Percentiles rank a stretch among this genome's conserved stretches.
phyloP scores from a whole-genome alignment of 2,797 vertebrate genomes.

The Pristis pectinata region DNA sequence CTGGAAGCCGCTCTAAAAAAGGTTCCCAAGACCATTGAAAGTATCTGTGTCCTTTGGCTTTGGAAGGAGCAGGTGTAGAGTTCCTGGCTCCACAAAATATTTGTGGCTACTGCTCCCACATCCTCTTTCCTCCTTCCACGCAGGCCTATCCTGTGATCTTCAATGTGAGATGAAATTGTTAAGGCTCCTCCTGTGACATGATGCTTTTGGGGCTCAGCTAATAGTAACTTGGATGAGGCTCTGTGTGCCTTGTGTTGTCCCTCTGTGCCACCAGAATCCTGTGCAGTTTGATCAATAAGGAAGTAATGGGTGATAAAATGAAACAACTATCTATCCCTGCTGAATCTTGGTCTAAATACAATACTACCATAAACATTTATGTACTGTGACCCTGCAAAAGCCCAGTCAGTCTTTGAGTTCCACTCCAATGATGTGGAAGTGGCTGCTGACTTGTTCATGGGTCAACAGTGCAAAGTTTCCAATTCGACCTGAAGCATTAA shows the following conservation, averaged over 20 bases:
- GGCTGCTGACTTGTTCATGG: neutral
- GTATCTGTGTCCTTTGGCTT: neutral
- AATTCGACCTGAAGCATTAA: neutral
- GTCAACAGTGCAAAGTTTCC: neutral
- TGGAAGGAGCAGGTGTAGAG: neutral
- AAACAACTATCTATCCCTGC: neutral
- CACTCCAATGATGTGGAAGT: neutral
- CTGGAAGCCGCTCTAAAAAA: neutral
- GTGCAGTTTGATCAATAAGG: neutral
- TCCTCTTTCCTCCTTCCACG: neutral
- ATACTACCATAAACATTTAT: neutral
- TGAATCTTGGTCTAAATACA: neutral
- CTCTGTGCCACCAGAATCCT: neutral
- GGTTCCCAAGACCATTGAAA: neutral
- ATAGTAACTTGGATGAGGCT: neutral
- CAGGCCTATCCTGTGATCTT: neutral
- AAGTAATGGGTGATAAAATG: neutral
- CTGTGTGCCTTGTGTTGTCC: neutral
- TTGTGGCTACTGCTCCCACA: neutral
- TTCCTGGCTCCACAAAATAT: neutral
- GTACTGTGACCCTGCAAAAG: neutral
- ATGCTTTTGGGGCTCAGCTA: neutral
- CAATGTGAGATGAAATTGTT: neutral
- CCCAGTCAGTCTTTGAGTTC: neutral
- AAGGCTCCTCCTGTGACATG: neutral